These are phyloP conservation scores for Isichthys henryi DNA, from an alignment of 2,113 vertebrate species.

Conservation along the genomic window DNA sequence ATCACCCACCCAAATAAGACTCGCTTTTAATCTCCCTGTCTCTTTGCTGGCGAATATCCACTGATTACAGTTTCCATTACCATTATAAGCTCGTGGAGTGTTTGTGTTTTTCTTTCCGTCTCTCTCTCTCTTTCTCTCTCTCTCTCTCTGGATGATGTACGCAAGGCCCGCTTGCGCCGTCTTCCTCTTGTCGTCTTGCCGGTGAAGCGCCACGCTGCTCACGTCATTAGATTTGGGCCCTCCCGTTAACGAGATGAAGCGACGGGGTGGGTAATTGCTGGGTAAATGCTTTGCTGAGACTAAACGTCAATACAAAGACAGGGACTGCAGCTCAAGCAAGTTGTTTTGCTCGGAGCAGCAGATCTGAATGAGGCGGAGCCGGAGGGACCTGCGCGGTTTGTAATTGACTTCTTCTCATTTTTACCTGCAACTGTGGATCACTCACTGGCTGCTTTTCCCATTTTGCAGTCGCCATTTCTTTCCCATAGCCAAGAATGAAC, in stretches of 20 bases:
- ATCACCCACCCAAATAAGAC: slow-evolving; percentile 48
- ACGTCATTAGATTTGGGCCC: slow-evolving; percentile 39
- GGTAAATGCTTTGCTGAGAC: slow-evolving; percentile 58
- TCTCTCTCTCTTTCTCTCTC: slow-evolving; percentile 31
- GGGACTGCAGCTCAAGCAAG: slow-evolving; percentile 42
- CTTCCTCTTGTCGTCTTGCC: slow-evolving; percentile 43
- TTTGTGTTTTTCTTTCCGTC: slow-evolving; percentile 48
- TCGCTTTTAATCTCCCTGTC: slow-evolving; percentile 45
- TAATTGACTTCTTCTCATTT: slow-evolving; percentile 32
- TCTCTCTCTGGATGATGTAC: slow-evolving; percentile 39
- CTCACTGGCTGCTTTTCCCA: slow-evolving; percentile 12
- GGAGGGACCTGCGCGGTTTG: slow-evolving; percentile 16
- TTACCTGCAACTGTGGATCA: slow-evolving; percentile 33
- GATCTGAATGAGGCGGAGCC: slow-evolving; percentile 17
- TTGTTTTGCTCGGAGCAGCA: slow-evolving; percentile 38
- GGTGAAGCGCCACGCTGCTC: slow-evolving; percentile 43
- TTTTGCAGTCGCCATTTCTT: neutral
- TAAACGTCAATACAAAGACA: slow-evolving; percentile 43
- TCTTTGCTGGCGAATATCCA: slow-evolving; percentile 38
- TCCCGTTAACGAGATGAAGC: slow-evolving; percentile 49
- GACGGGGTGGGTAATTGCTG: slow-evolving; percentile 56
- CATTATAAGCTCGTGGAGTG: slow-evolving; percentile 52
- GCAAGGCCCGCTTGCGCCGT: slow-evolving; percentile 22
- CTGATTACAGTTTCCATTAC: slow-evolving; percentile 41
- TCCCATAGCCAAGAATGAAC: neutral